These are phyloP conservation scores for Drosophila melanogaster DNA, from an alignment of 1,140 invertebrate genomes.

Conservation along the genomic window Release_6_plus_ISO1_MT NT_033777.3:13710001-13710500, in stretches of 20 bases:
- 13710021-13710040: conserved; percentile 30
- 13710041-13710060: conserved; percentile 22
- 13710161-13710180: conserved; percentile 1
- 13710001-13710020: conserved; percentile 41
- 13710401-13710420: conserved; percentile 90
- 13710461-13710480: conserved; percentile 89
- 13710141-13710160: conserved; percentile 87
- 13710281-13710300: background rate
- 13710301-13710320: conserved; percentile 94
- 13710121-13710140: conserved; percentile 90
- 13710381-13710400: conserved; percentile 86
- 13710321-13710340: conserved; percentile 91
- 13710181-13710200: background rate
- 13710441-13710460: conserved; percentile 92
- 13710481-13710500: conserved; percentile 91
- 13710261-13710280: no score
- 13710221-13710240: no score
- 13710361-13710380: conserved; percentile 91
- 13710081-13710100: conserved; percentile 87
- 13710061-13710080: conserved; percentile 41
- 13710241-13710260: no score
- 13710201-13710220: no score
- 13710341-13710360: conserved; percentile 91
- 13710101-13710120: conserved; percentile 89
- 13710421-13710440: conserved; percentile 96